Evolutionary conservation across 2,113 vertebrate genomes (phyloP).

Genomic region (Heterochromis multidens): DNA sequence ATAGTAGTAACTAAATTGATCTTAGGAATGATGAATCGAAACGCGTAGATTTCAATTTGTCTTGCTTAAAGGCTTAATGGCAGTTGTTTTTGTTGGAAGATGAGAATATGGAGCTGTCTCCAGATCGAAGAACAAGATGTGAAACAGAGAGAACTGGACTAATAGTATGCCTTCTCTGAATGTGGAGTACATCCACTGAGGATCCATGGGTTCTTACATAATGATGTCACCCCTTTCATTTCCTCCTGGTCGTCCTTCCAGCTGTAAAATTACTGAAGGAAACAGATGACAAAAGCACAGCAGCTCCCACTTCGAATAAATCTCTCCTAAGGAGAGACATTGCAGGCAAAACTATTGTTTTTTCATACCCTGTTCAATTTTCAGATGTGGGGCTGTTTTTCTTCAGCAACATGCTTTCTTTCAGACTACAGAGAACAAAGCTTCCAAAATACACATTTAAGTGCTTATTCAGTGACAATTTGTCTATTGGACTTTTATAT

Average conservation of each 20-base stretch:
- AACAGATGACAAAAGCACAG: not conserved
- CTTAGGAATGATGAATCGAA: not conserved
- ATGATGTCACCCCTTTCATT: constrained; percentile 70
- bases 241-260: constrained; percentile 38
- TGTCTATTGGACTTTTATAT: not conserved
- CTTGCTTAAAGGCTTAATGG: not conserved
- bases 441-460: not conserved
- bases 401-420: not conserved
- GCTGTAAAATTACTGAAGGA: constrained; percentile 14
- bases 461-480: not conserved
- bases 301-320: constrained; percentile 18
- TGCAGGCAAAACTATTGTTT: not conserved
- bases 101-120: not conserved
- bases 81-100: not conserved
- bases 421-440: not conserved
- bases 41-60: not conserved
- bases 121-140: constrained; percentile 1
- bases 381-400: not conserved
- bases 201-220: constrained; percentile 47
- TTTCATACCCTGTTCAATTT: not conserved
- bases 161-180: constrained; percentile 51
- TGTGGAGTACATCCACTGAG: constrained; percentile 56
- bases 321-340: not conserved
- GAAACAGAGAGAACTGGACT: not conserved
- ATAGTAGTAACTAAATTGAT: not conserved